Conservation (phyloP, 92 coral and sea anemone genomes). For the Heliopora coerulea region DNA sequence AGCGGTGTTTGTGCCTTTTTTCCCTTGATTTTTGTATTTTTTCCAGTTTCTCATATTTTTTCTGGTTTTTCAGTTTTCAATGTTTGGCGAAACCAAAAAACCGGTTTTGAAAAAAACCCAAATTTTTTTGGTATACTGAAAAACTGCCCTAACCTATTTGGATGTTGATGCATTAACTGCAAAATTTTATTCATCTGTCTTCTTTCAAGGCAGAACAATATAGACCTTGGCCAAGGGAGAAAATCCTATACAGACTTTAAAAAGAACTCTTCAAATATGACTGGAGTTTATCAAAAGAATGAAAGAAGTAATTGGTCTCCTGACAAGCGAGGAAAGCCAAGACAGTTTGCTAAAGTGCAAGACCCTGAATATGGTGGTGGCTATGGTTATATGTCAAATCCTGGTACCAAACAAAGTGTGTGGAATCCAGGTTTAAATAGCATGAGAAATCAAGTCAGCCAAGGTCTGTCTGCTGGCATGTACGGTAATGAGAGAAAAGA, state of each 20-base stretch:
- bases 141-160: too few relatives aligned
- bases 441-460: background rate
- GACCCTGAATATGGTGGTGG: constrained; percentile 19
- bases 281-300: background rate
- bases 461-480: background rate
- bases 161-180: too few relatives aligned
- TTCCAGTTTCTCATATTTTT: too few relatives aligned
- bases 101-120: too few relatives aligned
- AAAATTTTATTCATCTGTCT: too few relatives aligned
- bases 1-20: too few relatives aligned
- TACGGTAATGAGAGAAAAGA: background rate
- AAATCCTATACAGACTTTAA: constrained; percentile 8
- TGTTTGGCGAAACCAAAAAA: too few relatives aligned
- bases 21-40: too few relatives aligned
- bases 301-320: constrained; percentile 1
- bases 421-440: background rate
- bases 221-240: background rate
- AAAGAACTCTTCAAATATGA: background rate
- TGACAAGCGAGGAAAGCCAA: constrained; percentile 4
- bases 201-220: constrained; percentile 9
- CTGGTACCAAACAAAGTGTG: background rate
- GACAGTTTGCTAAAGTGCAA: background rate
- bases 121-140: too few relatives aligned
- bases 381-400: background rate
- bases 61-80: too few relatives aligned